Conservation (phyloP, 2,113 vertebrate genomes). For the Leuciscus idus region DNA sequence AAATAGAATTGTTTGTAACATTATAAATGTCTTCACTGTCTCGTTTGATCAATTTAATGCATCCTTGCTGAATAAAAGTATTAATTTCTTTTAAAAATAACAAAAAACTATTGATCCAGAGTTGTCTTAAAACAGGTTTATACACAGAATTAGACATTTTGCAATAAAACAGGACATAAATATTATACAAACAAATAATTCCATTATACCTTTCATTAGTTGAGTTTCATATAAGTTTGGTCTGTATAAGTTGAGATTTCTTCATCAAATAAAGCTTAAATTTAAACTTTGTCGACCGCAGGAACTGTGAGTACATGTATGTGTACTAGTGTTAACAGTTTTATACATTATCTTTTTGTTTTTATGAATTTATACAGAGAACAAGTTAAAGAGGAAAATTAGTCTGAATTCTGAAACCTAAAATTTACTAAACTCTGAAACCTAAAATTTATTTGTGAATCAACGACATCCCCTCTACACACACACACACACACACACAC, state of each 20-base stretch:
- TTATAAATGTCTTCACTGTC: not conserved
- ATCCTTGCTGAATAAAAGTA: not conserved
- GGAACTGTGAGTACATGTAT: not conserved
- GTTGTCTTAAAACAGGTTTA: no score
- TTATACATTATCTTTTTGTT: no score
- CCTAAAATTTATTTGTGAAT: not conserved
- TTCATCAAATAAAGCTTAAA: not conserved
- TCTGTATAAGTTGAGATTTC: not conserved
- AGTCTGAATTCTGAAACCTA: not conserved
- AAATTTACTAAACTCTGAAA: not conserved
- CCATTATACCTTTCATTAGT: not conserved
- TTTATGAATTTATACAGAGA: not conserved
- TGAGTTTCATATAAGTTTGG: not conserved
- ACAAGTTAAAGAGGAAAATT: not conserved
- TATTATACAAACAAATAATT: not conserved
- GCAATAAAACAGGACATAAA: not conserved
- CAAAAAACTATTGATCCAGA: no score
- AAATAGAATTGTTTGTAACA: not conserved
- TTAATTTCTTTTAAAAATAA: not conserved
- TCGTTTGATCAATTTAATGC: not conserved
- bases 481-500: no score
- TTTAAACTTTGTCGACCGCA: not conserved
- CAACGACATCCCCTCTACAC: not conserved
- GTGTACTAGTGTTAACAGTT: not conserved
- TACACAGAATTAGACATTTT: not conserved